Base-by-base conservation (phyloP, 2,888 invertebrate genomes). In the Poecilobothrus nobilitatus region DNA sequence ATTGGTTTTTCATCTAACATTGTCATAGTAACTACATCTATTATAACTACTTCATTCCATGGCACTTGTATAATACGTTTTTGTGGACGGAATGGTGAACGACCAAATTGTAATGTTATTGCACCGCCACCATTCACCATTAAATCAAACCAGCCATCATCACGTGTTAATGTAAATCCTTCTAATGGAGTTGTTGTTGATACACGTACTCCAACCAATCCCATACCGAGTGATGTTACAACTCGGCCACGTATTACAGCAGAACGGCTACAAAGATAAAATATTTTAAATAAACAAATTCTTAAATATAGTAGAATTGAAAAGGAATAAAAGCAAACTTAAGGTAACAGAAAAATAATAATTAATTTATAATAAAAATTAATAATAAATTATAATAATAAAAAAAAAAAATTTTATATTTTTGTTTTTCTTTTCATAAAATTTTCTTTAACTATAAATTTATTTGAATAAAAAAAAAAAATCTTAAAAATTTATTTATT, bases 81-180 rank as follows among this genome's bases (percentile, higher is more conserved):
- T 74, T 93, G 92, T 1, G 94, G 90, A 72, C 92, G 89, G 83
- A 95, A 95, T 1, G 95, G 95, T 63, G 93, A 90, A 70, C 95
- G 86, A 70, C 97, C 95, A 78, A 99, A 97, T 79, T 95, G 94
- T 67, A 99, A 83, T 0, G 94, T 95, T 3, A 99, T 94, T 1
- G 96, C 95, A 0, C 97, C 97, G 1, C 98, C 99, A n/a, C 99
- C 99, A 82, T 99, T 99, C 20, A 99, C 97, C 78, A 99, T 86
- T 67, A 99, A 86, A 83, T 99, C 99, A 84, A 99, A 99, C 94
- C 94, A 94, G 67, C 95, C 95, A 76, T 94, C 94, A 74, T 94
- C 93, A 70, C 94, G 85, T 4, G 95, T 95, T 70, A 95, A 82
- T 0, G 98, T 98, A 83, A 96, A 97, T 18, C 98, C 98, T 84